Evolutionary conservation across 2,888 invertebrate species (phyloP), one percentile per base, ranked within the genome.

Genomic region (Hirtodrosophila duncani): DNA sequence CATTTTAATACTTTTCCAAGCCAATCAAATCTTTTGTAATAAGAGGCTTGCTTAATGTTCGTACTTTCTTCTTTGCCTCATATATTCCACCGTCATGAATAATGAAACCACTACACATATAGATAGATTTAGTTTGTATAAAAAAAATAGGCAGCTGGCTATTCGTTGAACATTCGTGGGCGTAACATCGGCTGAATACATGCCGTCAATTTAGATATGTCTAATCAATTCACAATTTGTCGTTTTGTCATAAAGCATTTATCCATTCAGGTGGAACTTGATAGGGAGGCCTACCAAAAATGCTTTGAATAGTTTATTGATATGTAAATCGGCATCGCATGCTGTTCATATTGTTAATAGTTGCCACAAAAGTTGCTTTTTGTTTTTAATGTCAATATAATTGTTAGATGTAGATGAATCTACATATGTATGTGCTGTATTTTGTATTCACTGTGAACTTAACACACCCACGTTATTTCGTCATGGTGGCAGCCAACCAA

Each of bases 301-400:
- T 29, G 39, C 41, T 41, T 6, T 30, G 27, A 52, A 27, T 20
- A 46, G 11, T 55, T 45, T 29, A 68, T 68, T 68, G 65, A 56
- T 68, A 64, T 68, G 66, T 64, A 66, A 66, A 66, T 64, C n/a
- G n/a, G n/a, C n/a, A n/a, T n/a, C 49, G 45, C 49, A 63, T 63
- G 46, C n/a, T 41, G 59, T 26, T 59, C 59, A 58, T 57, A 57
- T 57, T 58, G 41, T 57, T 57, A 58, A 57, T 57, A 16, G 30
- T 39, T 57, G 38, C 49, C 49, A 27, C 49, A 49, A 49, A 49
- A 48, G 49, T 56, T 39, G 27, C 33, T 53, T 43, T 43, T 43
- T 53, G 30, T 43, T 18, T 38, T 53, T 43, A 43, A 55, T 53
- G 30, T 43, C 18, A 31, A 21, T 46, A 16, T 34, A 11, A 9